Conservation (phyloP, 2,888 invertebrate species). For the Achlya flavicornis region DNA sequence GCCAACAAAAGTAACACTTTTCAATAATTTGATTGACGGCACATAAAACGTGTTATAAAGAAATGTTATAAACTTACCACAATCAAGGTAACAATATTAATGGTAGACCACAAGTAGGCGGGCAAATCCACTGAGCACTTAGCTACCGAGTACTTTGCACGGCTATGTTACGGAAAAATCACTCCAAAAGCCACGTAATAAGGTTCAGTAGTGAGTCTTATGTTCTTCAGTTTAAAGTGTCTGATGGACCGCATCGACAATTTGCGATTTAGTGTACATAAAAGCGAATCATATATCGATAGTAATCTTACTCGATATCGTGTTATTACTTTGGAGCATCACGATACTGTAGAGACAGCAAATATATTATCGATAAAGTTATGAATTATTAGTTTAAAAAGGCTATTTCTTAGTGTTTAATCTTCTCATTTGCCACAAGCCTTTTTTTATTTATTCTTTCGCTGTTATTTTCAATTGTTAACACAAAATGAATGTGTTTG, state of each 20-base stretch:
- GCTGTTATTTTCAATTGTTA: too few relatives aligned
- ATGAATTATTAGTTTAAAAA: slow-evolving; percentile 7
- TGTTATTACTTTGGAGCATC: slow-evolving; percentile 64
- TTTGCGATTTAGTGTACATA: slow-evolving; percentile 77
- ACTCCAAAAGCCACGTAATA: slow-evolving; percentile 41
- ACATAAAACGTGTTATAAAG: background rate
- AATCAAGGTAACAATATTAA: background rate
- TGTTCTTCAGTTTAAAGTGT: slow-evolving; percentile 48
- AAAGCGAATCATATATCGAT: slow-evolving; percentile 69
- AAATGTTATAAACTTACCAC: background rate
- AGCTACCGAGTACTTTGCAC: background rate
- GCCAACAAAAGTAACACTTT: background rate
- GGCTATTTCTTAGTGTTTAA: too few relatives aligned
- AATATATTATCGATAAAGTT: slow-evolving; percentile 22
- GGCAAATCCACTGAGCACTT: slow-evolving; percentile 28
- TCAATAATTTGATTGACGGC: background rate
- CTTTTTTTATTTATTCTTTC: background rate
- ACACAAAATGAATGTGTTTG: too few relatives aligned
- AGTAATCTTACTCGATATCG: slow-evolving; percentile 70
- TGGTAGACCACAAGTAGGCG: slow-evolving; percentile 32
- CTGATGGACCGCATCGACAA: slow-evolving; percentile 66
- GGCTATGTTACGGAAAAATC: slow-evolving; percentile 26
- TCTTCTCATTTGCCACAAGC: slow-evolving; percentile 1
- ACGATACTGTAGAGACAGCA: slow-evolving; percentile 59
- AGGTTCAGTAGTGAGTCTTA: slow-evolving; percentile 36